phyloP scores from a whole-genome alignment of 2,888 invertebrate genomes.

The Drosophila peninsularis region DNA sequence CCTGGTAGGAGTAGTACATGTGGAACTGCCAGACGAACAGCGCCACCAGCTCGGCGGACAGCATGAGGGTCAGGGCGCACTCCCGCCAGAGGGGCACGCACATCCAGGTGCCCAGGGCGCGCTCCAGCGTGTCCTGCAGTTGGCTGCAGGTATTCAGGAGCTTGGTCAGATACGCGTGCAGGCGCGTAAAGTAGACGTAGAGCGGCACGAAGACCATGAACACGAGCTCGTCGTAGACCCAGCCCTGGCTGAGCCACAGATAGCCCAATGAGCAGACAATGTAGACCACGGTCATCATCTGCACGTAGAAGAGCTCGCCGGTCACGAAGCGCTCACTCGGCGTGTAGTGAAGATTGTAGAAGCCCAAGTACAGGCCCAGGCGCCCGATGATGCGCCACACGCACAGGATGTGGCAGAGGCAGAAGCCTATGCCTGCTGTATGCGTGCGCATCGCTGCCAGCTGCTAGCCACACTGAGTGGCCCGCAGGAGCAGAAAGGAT shows the following conservation, averaged over 20 bases:
- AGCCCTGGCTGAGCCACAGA: constrained; percentile 47
- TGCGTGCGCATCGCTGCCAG: constrained; percentile 45
- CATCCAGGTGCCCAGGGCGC: constrained; percentile 39
- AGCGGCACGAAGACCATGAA: constrained; percentile 52
- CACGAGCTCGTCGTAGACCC: constrained; percentile 52
- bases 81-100: constrained; percentile 51
- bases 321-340: constrained; percentile 24
- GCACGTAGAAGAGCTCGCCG: constrained; percentile 61
- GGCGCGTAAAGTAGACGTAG: constrained; percentile 48
- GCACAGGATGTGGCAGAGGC: constrained; percentile 58
- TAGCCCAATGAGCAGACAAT: constrained; percentile 29
- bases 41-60: constrained; percentile 33
- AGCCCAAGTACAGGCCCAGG: constrained; percentile 57
- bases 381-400: constrained; percentile 48
- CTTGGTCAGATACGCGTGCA: constrained; percentile 43
- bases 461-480: constrained; percentile 33
- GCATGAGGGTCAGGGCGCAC: constrained; percentile 35
- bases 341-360: constrained; percentile 49
- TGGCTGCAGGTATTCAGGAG: constrained; percentile 46
- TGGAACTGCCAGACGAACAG: constrained; percentile 53
- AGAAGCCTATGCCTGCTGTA: constrained; percentile 51
- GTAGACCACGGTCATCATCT: constrained; percentile 40
- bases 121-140: constrained; percentile 34
- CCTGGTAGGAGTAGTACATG: constrained; percentile 57
- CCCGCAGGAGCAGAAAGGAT: background rate